Evolutionary conservation across 2,113 vertebrate genomes (phyloP), one percentile per base, ranked within the genome.

Genomic region (Brachyhypopomus gauderio): DNA sequence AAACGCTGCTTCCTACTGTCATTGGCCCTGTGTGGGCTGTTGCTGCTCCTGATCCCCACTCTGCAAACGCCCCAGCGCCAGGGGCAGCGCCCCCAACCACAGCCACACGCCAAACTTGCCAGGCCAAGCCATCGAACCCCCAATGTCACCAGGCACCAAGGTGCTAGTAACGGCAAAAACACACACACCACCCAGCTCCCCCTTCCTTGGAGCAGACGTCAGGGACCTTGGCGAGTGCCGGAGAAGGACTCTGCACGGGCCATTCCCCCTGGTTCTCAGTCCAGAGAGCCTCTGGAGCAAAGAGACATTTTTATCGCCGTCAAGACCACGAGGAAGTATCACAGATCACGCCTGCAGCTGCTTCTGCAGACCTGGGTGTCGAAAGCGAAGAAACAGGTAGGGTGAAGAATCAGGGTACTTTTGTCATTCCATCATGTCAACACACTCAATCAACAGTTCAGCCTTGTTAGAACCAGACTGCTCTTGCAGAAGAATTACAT

Each of bases 301-400:
- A 92, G 93, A 63, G 97, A 99, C 88, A 89, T 99, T 90, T 98
- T 99, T 80, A 94, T 99, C 62, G 98, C 98, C 0, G 95, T 99
- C 66, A 98, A 98, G 90, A 99, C 97, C 9, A 98, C 98, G 25
- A 94, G 93, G 71, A 97, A 96, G 83, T 98, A 98, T 88, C 98
- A 99, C 88, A 91, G 75, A 80, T 93, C 94, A 55, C 93, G 98
- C 59, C 86, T 99, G 89, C 93, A 93, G 83, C 88, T 99, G 87
- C 94, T 99, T 3, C 92, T 97, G 23, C 94, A 95, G 76, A 99
- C 98, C 36, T 99, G 98, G 98, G 94, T 98, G 86, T 97, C 97
- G 16, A 90, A 83, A 80, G 96, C 96, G 1, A 92, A 92, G 55
- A 92, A 91, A 25, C 95, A 97, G 94, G 97, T 98, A 90, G 90